Evolutionary conservation across 2,113 vertebrate species (phyloP).

Genomic region (Pterocles burchelli): DNA sequence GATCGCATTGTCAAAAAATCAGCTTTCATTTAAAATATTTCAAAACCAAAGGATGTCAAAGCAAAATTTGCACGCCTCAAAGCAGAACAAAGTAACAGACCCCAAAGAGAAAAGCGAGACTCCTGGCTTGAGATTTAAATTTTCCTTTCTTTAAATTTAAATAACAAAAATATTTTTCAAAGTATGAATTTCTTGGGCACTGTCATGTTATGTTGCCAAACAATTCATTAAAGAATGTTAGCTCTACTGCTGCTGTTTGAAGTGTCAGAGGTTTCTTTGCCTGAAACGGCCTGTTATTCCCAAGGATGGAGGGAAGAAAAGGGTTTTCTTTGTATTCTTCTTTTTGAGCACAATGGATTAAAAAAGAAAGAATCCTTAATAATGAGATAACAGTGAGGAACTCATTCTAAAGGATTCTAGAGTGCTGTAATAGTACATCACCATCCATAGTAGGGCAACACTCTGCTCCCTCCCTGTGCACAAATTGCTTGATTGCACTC

Average conservation of each 20-base stretch:
- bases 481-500: background rate
- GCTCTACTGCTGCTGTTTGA: conserved; percentile 14
- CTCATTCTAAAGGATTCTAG: background rate
- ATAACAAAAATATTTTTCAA: conserved; percentile 25
- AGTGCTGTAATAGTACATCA: rapidly evolving
- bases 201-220: background rate
- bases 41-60: background rate
- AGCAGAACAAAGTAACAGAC: background rate
- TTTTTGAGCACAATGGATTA: background rate
- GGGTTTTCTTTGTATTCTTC: background rate
- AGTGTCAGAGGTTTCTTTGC: conserved; percentile 5
- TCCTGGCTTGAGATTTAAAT: background rate
- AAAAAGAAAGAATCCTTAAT: background rate
- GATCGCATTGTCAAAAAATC: background rate
- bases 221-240: conserved; percentile 14
- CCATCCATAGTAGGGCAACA: background rate
- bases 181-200: conserved; percentile 2
- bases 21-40: background rate
- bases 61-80: background rate
- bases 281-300: background rate
- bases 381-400: background rate
- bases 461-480: background rate
- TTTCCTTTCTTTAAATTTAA: conserved; percentile 11
- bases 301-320: background rate
- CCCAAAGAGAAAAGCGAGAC: background rate